Conservation (phyloP, 1,140 invertebrate genomes). For the Heliothis subflexa region DNA sequence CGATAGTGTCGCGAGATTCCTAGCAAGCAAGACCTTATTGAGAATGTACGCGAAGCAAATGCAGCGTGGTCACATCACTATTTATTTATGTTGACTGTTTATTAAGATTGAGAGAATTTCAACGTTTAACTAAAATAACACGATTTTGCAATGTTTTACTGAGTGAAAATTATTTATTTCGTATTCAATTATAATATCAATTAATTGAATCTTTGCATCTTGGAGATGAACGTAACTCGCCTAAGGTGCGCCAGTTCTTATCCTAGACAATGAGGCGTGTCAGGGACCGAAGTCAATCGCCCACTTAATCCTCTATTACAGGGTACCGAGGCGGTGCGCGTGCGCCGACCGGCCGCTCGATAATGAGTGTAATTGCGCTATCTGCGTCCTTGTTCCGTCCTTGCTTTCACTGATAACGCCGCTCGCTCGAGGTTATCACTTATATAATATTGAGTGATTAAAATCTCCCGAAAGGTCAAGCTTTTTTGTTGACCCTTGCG, state of each 20-base stretch:
- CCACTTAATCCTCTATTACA: conserved; percentile 65
- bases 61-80: conserved; percentile 36
- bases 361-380: conserved; percentile 78
- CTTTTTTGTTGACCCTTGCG: conserved; percentile 49
- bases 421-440: conserved; percentile 61
- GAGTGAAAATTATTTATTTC: background rate
- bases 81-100: conserved; percentile 33
- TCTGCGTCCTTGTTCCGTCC: conserved; percentile 77
- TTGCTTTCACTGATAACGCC: conserved; percentile 83
- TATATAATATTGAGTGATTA: conserved; percentile 69
- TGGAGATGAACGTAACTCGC: conserved; percentile 46
- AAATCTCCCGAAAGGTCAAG: conserved; percentile 49
- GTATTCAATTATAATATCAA: conserved; percentile 25
- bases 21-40: conserved; percentile 60
- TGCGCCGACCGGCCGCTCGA: conserved; percentile 61
- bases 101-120: conserved; percentile 21
- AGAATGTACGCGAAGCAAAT: conserved; percentile 52
- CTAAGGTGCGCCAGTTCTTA: conserved; percentile 51
- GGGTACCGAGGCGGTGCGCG: conserved; percentile 53
- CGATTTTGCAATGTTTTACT: background rate
- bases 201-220: conserved; percentile 34
- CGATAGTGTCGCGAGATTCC: conserved; percentile 62
- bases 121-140: conserved; percentile 1
- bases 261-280: conserved; percentile 68
- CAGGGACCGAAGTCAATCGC: conserved; percentile 61